Percentiles rank a stretch among this genome's conserved stretches.
Evolutionary conservation across 2,888 invertebrate genomes (phyloP).

Genomic region (Tryphoninae sp.): DNA sequence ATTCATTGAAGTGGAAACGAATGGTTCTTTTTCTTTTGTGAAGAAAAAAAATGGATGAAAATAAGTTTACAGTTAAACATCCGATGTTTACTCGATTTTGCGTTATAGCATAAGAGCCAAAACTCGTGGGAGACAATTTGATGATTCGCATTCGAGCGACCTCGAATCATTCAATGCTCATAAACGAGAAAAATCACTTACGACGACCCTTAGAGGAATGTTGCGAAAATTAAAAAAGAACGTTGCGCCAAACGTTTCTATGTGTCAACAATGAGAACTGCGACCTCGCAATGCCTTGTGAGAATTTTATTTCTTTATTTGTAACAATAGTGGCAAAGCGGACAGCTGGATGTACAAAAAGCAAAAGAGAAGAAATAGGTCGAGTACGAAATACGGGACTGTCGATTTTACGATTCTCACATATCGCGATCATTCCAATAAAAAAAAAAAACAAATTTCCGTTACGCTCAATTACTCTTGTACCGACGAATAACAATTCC

Average conservation of each 20-base stretch:
- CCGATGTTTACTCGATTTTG: slow-evolving; percentile 4
- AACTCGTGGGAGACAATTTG: neutral
- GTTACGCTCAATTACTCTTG: slow-evolving; percentile 30
- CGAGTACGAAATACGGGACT: slow-evolving; percentile 26
- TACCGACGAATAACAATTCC: slow-evolving; percentile 39
- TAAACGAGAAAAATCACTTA: neutral
- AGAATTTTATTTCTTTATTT: slow-evolving; percentile 40
- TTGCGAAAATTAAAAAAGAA: slow-evolving; percentile 7
- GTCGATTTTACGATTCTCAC: slow-evolving; percentile 58
- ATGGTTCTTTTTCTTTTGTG: slow-evolving; percentile 27
- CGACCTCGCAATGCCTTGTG: neutral
- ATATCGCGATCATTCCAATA: slow-evolving; percentile 62
- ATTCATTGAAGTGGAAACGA: slow-evolving; percentile 19
- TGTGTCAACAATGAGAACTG: neutral
- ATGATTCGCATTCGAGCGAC: slow-evolving; percentile 10
- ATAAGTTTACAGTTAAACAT: slow-evolving; percentile 7
- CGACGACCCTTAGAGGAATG: slow-evolving; percentile 27
- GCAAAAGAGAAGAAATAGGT: slow-evolving; percentile 54
- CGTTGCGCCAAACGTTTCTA: neutral
- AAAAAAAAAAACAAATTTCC: slow-evolving; percentile 32
- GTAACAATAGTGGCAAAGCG: slow-evolving; percentile 39
- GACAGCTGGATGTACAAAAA: slow-evolving; percentile 41
- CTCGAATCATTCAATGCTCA: slow-evolving; percentile 51
- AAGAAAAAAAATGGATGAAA: slow-evolving; percentile 17
- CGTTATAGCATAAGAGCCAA: neutral